phyloP scores from a whole-genome alignment of 1,140 invertebrate species.

The Drosophila virilis region DNA sequence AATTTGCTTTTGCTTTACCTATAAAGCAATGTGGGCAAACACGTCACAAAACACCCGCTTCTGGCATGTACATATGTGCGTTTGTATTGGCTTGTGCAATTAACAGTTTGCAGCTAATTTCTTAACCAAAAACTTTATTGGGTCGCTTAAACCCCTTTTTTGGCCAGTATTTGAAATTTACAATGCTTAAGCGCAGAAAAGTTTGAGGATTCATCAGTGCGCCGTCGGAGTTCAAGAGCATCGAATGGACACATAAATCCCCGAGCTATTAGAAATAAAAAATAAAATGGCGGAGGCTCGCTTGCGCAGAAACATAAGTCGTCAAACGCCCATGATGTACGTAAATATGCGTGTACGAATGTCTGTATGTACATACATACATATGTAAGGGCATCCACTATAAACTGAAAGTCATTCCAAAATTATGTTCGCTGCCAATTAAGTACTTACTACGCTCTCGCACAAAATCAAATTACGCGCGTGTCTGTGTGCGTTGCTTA shows the following conservation, averaged over 20 bases:
- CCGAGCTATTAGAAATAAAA: neutral
- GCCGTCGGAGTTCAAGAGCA: slow-evolving; percentile 30
- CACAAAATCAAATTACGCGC: slow-evolving; percentile 27
- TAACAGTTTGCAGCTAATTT: slow-evolving; percentile 67
- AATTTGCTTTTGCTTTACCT: neutral
- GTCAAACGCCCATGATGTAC: slow-evolving; percentile 74
- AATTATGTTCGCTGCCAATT: slow-evolving; percentile 27
- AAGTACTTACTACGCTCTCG: slow-evolving; percentile 8
- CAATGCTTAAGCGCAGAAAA: slow-evolving; percentile 22
- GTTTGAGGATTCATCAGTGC: slow-evolving; percentile 44
- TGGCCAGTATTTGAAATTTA: slow-evolving; percentile 44
- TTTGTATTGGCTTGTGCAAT: slow-evolving; percentile 57
- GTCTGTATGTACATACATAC: neutral
- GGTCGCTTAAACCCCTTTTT: slow-evolving; percentile 46
- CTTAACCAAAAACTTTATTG: slow-evolving; percentile 67
- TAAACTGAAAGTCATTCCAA: slow-evolving; percentile 41
- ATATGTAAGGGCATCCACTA: neutral
- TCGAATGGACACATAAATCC: slow-evolving; percentile 56
- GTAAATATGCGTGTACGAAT: slow-evolving; percentile 23
- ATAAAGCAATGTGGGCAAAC: neutral
- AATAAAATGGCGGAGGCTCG: slow-evolving; percentile 72
- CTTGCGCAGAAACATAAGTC: slow-evolving; percentile 74
- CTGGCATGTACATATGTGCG: slow-evolving; percentile 39
- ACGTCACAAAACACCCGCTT: slow-evolving; percentile 34
- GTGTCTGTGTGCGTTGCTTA: slow-evolving; percentile 45